A percentile compares a stretch with the other conserved stretches of the same genome.
These are phyloP conservation scores for Paracyclopina nana DNA, from an alignment of 1,140 invertebrate genomes.

Conservation along the genomic window DNA sequence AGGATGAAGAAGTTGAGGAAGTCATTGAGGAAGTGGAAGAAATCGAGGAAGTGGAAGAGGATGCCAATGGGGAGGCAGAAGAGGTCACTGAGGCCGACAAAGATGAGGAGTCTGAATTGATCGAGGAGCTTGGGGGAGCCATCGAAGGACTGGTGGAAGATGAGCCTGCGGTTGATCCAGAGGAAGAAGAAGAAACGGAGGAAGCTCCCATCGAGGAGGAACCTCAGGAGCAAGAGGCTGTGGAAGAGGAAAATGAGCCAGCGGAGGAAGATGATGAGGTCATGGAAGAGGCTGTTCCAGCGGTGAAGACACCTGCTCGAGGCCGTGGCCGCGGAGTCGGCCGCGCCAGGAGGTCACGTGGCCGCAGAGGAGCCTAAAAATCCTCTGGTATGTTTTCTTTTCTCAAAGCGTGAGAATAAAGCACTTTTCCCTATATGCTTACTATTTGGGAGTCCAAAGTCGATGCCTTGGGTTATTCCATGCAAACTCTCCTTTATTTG, in stretches of 20 bases:
- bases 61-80: not conserved
- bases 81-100: not conserved
- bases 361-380: not conserved
- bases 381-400: too few relatives aligned
- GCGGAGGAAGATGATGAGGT: not conserved
- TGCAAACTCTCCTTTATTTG: too few relatives aligned
- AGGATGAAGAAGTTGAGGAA: not conserved
- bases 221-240: not conserved
- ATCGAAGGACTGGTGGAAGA: not conserved
- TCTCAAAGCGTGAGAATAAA: too few relatives aligned
- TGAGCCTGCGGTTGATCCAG: not conserved
- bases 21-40: not conserved
- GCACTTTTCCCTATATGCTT: too few relatives aligned
- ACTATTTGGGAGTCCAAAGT: too few relatives aligned
- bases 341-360: not conserved
- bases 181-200: not conserved
- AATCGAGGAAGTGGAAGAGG: conserved; percentile 11
- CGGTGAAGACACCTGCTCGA: not conserved
- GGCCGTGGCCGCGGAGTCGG: not conserved
- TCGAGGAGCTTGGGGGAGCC: not conserved
- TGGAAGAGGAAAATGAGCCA: not conserved
- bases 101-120: conserved; percentile 1
- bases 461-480: too few relatives aligned
- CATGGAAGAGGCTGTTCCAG: not conserved
- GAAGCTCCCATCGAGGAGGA: not conserved